Base-by-base conservation (phyloP, 2,113 vertebrate genomes). In the Neomonachus schauinslandi region DNA sequence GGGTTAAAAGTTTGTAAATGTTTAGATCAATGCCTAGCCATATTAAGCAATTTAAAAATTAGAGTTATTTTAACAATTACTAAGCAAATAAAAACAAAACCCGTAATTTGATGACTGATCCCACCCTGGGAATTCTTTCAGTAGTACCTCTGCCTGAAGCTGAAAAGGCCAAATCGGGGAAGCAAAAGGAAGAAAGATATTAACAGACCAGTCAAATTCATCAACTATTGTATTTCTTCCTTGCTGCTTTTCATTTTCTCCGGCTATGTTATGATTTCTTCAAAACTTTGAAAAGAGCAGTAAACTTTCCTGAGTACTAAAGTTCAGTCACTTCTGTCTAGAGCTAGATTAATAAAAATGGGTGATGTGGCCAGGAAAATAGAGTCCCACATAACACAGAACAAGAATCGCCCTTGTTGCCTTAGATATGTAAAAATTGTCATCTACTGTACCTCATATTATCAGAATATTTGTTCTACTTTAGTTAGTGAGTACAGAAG, bases 21-120 rank as follows among this genome's bases (percentile, higher is more conserved):
- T 15, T 77, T 61, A 86, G 16, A 77, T 63, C 8, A 92, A 74
- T 88, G 33, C n/a, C 15, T 61, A 67, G 15, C 4, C 81, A 86
- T 69, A 89, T 69, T 33, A 86, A 71, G 4, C 21, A 71, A 87
- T 1, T 24, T 91, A 82, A 77, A 93, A 83, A 74, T 65, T 69
- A 12, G 3, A 83, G 51, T 67, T 71, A 72, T 33, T 67, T 72
- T 88, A 88, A 42, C 3, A 22, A 59, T 69, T 84, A 12, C 12
- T 33, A n/a, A 55, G 39, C 4, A 83, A 65, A 95, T 36, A 71
- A 49, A 86, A 3, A 42, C 31, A 81, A 65, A 36, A 71, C 26
- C 46, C 42, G 5, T 69, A 49, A 59, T 53, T 15, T 51, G 21
- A 57, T 53, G n/a, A 55, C 19, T 42, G 24, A 61, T 33, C 7